Conservation (phyloP, 2,888 invertebrate genomes). For the Thumatha senex region DNA sequence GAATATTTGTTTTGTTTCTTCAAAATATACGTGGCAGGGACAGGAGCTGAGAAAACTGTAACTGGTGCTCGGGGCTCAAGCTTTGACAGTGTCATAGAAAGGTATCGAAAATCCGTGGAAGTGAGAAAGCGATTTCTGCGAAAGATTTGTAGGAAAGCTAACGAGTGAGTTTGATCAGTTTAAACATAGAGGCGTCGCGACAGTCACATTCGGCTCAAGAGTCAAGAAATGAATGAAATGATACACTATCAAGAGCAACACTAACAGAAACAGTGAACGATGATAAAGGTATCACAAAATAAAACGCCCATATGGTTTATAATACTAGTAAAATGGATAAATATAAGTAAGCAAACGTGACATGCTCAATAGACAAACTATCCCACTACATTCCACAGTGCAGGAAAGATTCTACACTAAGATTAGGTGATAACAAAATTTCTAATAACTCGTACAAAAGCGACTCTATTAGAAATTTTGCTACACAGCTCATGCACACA, state of each 20-base stretch:
- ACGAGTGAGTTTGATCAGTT: conserved; percentile 57
- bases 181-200: conserved; percentile 70
- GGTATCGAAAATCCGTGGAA: conserved; percentile 68
- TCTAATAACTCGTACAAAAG: conserved; percentile 37
- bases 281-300: conserved; percentile 84
- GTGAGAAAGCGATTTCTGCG: conserved; percentile 72
- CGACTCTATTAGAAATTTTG: conserved; percentile 46
- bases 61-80: conserved; percentile 72
- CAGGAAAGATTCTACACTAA: conserved; percentile 40
- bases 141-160: conserved; percentile 67
- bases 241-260: conserved; percentile 78
- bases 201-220: conserved; percentile 74
- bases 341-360: conserved; percentile 70
- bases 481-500: conserved; percentile 50
- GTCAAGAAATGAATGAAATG: conserved; percentile 78
- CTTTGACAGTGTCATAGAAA: conserved; percentile 70
- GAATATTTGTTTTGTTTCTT: conserved; percentile 46
- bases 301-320: conserved; percentile 79
- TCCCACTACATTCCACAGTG: conserved; percentile 56
- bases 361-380: conserved; percentile 56
- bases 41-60: conserved; percentile 54
- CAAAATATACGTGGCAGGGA: conserved; percentile 57
- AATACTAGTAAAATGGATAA: conserved; percentile 56
- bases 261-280: conserved; percentile 80
- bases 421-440: conserved; percentile 48